Conservation (phyloP, 2,113 vertebrate genomes). For the Mesoclemmys tuberculata region DNA sequence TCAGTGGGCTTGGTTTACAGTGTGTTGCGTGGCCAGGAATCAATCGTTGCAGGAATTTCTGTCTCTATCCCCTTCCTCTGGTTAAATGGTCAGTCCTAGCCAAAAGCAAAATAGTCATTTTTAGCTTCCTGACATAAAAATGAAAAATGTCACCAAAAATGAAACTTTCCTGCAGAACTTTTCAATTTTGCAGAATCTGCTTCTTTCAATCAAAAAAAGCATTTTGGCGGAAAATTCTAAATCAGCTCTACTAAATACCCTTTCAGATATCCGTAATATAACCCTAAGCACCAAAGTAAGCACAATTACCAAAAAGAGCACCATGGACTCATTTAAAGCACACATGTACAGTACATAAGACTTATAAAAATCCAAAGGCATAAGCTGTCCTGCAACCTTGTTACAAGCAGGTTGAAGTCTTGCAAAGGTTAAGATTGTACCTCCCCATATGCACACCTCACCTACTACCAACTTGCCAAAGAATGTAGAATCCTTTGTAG, state of each 20-base stretch:
- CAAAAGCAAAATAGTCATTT: neutral
- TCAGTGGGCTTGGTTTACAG: neutral
- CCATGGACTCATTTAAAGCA: neutral
- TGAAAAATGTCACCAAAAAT: neutral
- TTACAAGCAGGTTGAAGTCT: neutral
- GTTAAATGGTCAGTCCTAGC: neutral
- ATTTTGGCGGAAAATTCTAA: neutral
- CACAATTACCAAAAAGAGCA: neutral
- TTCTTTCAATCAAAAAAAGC: too few relatives aligned
- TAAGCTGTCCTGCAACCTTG: neutral
- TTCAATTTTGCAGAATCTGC: neutral
- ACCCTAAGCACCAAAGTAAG: neutral
- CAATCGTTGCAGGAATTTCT: neutral
- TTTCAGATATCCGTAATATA: neutral
- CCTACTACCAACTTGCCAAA: neutral
- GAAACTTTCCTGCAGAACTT: neutral
- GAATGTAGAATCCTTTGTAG: neutral
- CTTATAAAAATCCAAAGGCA: neutral
- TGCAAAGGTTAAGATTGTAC: neutral
- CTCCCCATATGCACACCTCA: neutral
- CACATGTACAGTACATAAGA: neutral
- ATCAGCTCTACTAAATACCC: accelerated
- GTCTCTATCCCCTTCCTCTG: neutral
- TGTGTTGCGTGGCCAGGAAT: neutral
- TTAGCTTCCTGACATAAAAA: too few relatives aligned